These are phyloP conservation scores for Nasonia oneida DNA, from an alignment of 2,888 invertebrate species.

Conservation along the genomic window DNA sequence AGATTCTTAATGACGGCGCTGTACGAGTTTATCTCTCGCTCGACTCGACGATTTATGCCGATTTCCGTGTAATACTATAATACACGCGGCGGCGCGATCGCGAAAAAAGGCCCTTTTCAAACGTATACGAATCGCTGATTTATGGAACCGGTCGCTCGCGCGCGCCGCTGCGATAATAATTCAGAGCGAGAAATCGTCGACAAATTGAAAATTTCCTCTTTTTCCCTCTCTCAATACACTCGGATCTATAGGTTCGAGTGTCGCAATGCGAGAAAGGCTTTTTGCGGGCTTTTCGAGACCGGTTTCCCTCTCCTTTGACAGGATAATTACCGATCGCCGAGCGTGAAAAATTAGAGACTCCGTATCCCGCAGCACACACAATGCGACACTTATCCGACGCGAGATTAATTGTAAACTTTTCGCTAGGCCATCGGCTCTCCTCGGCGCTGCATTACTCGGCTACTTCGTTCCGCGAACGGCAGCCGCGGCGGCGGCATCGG, in stretches of 20 bases:
- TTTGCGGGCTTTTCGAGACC: slow-evolving; percentile 20
- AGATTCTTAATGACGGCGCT: background rate
- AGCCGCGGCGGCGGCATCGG: background rate
- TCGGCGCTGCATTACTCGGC: background rate
- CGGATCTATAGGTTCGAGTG: background rate
- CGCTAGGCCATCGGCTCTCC: background rate
- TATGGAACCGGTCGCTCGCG: slow-evolving; percentile 4
- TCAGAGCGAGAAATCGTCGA: slow-evolving; percentile 1
- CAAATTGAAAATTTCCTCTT: slow-evolving; percentile 10
- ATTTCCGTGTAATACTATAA: background rate
- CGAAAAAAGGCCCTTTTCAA: background rate
- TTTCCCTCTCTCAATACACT: background rate
- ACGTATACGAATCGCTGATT: background rate
- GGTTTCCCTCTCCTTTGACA: slow-evolving; percentile 39
- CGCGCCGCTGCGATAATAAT: background rate
- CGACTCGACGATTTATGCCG: slow-evolving; percentile 7
- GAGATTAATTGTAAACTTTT: background rate
- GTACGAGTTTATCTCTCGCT: background rate
- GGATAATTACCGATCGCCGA: slow-evolving; percentile 53
- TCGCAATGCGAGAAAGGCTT: slow-evolving; percentile 4
- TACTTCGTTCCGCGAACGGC: slow-evolving; percentile 19
- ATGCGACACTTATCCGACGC: too few relatives aligned
- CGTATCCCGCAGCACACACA: too few relatives aligned
- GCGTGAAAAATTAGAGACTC: slow-evolving; percentile 40
- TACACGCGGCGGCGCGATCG: background rate